Base-by-base conservation (phyloP, 2,113 vertebrate species). In the Grallaria varia region DNA sequence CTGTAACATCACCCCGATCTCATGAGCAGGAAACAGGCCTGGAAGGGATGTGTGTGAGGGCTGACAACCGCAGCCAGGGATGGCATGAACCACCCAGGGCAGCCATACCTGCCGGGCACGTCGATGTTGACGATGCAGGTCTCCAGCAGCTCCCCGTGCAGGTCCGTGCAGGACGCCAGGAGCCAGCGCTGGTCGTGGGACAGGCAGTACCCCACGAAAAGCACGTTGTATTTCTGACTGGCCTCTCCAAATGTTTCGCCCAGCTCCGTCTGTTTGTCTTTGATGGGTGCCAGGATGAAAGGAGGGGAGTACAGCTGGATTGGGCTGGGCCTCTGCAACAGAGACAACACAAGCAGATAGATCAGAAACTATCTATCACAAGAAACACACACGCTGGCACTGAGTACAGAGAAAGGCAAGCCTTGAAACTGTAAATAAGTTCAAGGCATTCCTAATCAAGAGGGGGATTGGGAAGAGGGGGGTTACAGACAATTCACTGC, bases 151-250 rank as follows among this genome's bases (percentile, higher is more conserved):
- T 99, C 99, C 56, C 99, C 99, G 8, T 99, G 98, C 96, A 99
- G 99, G 97, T 99, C 99, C 1, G 99, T 99, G 97, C 99, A 99
- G 95, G 99, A 99, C 21, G 99, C 99, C 96, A 99, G 97, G 63
- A 99, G 98, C 99, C 99, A 99, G 74, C 99, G 99, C 98, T 99
- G 99, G 96, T 99, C 99, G 3, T 99, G 99, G 68, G 99, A 99
- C 86, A 99, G 98, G 93, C 99, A 99, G 79, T 99, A 99, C 14
- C 99, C 99, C 16, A 99, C 99, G 62, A 98, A 99, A 44, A 99
- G 99, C 73, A 99, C 99, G 1, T 99, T 99, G 97, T 99, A 99
- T 80, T 99, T 99, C 96, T 99, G 98, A 73, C 98, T 98, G 30
- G 98, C 95, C 94, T 99, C 99, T 24, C 98, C 98, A 95, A 99